Base-by-base conservation (phyloP, 2,888 invertebrate species). In the Caradrina kadenii region DNA sequence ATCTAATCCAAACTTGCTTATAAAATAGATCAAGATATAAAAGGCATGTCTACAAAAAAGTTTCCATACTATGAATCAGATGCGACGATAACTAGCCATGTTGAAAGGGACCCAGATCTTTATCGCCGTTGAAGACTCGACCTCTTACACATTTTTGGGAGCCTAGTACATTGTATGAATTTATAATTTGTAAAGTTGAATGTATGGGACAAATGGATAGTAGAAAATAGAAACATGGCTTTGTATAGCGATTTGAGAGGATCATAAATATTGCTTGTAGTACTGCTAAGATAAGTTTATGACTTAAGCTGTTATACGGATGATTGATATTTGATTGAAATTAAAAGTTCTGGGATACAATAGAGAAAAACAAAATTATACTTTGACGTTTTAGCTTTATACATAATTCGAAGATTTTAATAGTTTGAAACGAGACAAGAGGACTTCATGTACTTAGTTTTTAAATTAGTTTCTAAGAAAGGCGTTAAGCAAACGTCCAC, bases 81-180 rank as follows among this genome's bases (percentile, higher is more conserved):
- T 91, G 87, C 77, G 72, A 81, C 83, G 92, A 93, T 93, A 92
- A 88, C 85, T 87, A 80, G 85, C 86, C 83, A 86, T 85, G 92
- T 92, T 93, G 93, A 93, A 93, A 93, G 90, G 90, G 83, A 66
- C 88, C 90, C 89, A 83, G 92, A 92, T 92, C 70, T 68, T 91
- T 90, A 92, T 89, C 89, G 76, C 67, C 69, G 75, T 75, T 71
- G 81, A 77, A 69, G 79, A 84, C 79, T 84, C 85, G 86, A 87
- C 88, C 93, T 94, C 93, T 93, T 93, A 91, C 91, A 92, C 90
- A 89, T 89, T 93, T 94, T 91, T 94, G 92, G 89, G 87, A 88
- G 90, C 93, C 93, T 94, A 90, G 93, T 94, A 93, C 92, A 90
- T 89, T 90, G 90, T 93, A 92, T 93, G 94, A 94, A 93, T 94